Evolutionary conservation across 2,888 invertebrate genomes (phyloP).

Genomic region (Hirtodrosophila confusa): DNA sequence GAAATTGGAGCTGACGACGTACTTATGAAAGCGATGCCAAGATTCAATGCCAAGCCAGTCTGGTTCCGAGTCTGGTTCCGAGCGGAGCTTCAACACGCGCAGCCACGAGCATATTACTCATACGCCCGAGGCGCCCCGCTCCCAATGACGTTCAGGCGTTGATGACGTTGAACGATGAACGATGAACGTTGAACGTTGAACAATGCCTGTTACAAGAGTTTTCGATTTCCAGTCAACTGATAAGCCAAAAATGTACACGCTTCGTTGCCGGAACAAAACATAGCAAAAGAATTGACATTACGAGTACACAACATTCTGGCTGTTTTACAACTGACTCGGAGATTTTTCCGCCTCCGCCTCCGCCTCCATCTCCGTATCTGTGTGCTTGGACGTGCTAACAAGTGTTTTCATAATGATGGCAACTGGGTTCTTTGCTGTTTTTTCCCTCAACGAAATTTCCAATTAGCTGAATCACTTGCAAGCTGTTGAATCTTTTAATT

Average conservation of each 20-base stretch:
- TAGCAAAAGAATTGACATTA: conserved; percentile 31
- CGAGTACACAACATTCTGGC: conserved; percentile 12
- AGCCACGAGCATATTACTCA: conserved; percentile 30
- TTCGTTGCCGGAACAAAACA: conserved; percentile 41
- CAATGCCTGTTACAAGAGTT: conserved; percentile 21
- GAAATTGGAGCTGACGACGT: conserved; percentile 38
- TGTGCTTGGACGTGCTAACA: conserved; percentile 14
- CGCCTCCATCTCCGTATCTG: neutral
- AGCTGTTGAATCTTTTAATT: neutral
- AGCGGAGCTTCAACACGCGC: too few species aligned
- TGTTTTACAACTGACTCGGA: conserved; percentile 2
- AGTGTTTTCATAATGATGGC: conserved; percentile 15
- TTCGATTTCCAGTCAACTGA: conserved; percentile 53
- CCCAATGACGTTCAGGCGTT: conserved; percentile 3
- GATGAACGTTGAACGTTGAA: too few species aligned
- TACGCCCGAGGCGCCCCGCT: conserved; percentile 12
- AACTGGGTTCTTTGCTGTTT: conserved; percentile 9
- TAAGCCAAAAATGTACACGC: conserved; percentile 38
- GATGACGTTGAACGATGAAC: too few species aligned
- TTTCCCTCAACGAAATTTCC: conserved; percentile 11
- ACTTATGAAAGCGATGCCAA: conserved; percentile 54
- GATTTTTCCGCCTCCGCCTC: neutral
- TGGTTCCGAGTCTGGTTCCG: conserved; percentile 5
- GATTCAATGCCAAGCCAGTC: conserved; percentile 55
- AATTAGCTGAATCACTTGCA: conserved; percentile 22